Evolutionary conservation across 2,113 vertebrate species (phyloP).

Genomic region (Platysternon megacephalum): DNA sequence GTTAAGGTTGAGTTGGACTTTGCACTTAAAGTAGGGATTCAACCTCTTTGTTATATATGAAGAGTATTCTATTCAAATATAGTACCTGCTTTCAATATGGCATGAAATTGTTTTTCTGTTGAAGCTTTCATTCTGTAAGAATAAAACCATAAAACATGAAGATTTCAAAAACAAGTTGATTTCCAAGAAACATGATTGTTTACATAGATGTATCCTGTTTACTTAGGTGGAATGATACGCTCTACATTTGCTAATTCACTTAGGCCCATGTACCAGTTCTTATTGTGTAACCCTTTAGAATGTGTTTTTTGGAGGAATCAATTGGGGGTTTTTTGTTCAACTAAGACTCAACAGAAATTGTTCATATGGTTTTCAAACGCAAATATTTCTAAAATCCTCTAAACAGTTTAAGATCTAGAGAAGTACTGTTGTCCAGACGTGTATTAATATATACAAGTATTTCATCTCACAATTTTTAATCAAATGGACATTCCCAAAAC

Average conservation of each 20-base stretch:
- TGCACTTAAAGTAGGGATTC: not conserved
- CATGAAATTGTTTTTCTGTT: not conserved
- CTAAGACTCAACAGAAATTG: slow-evolving; percentile 11
- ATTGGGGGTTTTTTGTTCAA: not conserved
- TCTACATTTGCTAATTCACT: slow-evolving; percentile 36
- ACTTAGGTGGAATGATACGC: not conserved
- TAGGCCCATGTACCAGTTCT: not conserved
- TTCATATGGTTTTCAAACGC: not conserved
- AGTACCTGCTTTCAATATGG: not conserved
- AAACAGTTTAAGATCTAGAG: not conserved
- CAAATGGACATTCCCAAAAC: slow-evolving; percentile 23
- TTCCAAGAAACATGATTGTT: slow-evolving; percentile 5
- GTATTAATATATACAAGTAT: slow-evolving; percentile 19
- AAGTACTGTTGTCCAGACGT: not conserved
- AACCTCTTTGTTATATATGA: not conserved
- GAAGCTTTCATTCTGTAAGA: not conserved
- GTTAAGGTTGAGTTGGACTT: not conserved
- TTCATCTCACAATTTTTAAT: slow-evolving; percentile 34
- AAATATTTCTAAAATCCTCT: slow-evolving; percentile 13
- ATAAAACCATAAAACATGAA: not conserved
- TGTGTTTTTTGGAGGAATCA: not conserved
- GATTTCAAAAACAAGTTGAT: not conserved
- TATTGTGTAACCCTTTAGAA: not conserved
- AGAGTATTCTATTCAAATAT: not conserved
- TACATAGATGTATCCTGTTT: not conserved